A percentile compares a stretch with the other conserved stretches of the same genome.
phyloP scores from a whole-genome alignment of 2,113 vertebrate species.

The Halichoerus grypus region DNA sequence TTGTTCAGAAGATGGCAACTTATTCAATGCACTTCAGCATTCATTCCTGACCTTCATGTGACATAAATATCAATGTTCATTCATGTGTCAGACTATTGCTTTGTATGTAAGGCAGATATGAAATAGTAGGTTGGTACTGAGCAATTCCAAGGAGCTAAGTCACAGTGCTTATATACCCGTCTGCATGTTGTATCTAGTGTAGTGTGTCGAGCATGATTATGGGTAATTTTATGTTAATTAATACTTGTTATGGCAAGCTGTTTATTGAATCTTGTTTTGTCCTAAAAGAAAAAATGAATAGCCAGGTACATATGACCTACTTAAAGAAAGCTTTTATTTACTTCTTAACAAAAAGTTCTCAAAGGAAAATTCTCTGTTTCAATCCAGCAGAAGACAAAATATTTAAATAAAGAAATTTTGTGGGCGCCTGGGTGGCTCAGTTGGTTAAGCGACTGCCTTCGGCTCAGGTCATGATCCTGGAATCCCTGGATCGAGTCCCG shows the following conservation, averaged over 20 bases:
- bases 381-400: conserved; percentile 11
- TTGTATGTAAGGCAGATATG: background rate
- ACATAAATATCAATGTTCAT: background rate
- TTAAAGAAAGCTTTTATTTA: conserved; percentile 8
- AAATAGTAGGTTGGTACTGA: background rate
- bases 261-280: background rate
- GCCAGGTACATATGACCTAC: background rate
- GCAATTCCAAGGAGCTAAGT: background rate
- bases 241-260: conserved; percentile 7
- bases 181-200: background rate
- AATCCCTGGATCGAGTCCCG: no score
- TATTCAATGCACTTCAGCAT: background rate
- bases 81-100: background rate
- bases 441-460: no score
- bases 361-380: background rate
- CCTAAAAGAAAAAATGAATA: conserved; percentile 39
- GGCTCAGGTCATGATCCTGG: no score
- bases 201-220: background rate
- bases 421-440: no score
- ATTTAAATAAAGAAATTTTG: background rate
- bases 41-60: background rate
- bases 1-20: background rate
- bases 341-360: conserved; percentile 4
- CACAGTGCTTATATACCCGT: background rate
- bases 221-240: conserved; percentile 12